These are phyloP conservation scores for Gobius niger DNA, from an alignment of 2,113 vertebrate species.

Conservation along the genomic window DNA sequence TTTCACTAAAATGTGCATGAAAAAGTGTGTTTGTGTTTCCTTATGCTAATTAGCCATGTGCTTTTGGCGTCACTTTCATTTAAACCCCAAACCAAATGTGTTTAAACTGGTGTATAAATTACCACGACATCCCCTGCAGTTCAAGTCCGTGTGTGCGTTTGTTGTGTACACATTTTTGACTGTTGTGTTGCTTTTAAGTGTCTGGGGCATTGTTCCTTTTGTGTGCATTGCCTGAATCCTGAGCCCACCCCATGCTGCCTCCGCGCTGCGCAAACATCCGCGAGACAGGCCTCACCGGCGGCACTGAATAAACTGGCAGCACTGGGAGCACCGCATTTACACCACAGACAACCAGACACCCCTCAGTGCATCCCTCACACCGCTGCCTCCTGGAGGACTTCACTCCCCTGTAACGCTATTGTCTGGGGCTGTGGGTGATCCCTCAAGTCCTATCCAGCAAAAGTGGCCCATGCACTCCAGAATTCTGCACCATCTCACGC, in stretches of 20 bases:
- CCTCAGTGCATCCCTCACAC: slow-evolving; percentile 39
- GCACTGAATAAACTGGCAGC: slow-evolving; percentile 51
- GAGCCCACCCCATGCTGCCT: slow-evolving; percentile 53
- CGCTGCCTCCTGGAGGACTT: slow-evolving; percentile 15
- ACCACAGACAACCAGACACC: slow-evolving; percentile 42
- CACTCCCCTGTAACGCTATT: slow-evolving; percentile 36
- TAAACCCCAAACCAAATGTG: not conserved
- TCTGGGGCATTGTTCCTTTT: slow-evolving; percentile 32
- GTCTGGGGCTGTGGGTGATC: slow-evolving; percentile 55
- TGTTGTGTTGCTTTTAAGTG: slow-evolving; percentile 12
- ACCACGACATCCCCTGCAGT: not conserved
- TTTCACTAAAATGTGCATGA: not conserved
- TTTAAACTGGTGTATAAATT: slow-evolving; percentile 1
- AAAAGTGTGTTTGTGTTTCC: not conserved
- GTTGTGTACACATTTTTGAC: not conserved
- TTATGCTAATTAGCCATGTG: slow-evolving; percentile 8
- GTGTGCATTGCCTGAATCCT: slow-evolving; percentile 25
- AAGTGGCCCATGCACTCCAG: slow-evolving; percentile 48
- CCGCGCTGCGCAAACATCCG: slow-evolving; percentile 59
- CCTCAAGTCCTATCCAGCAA: slow-evolving; percentile 49
- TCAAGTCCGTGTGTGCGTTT: not conserved
- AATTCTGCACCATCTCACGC: slow-evolving; percentile 18
- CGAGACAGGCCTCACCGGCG: slow-evolving; percentile 54
- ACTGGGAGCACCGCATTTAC: slow-evolving; percentile 25
- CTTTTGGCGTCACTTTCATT: not conserved